These are phyloP conservation scores for Liasis olivaceus DNA, from an alignment of 2,797 vertebrate genomes.

Conservation along the genomic window DNA sequence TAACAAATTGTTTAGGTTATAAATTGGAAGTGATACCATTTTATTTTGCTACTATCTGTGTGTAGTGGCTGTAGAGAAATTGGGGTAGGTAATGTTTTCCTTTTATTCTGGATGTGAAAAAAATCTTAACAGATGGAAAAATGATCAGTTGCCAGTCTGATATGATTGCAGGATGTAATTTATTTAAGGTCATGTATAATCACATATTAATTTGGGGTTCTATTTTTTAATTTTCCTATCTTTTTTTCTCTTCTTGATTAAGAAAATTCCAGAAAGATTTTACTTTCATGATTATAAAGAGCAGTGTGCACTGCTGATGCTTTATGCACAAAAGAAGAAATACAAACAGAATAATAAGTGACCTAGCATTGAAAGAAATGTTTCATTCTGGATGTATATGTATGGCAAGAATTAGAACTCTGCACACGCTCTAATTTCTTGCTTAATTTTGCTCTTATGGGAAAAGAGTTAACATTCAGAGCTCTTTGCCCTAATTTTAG, in stretches of 20 bases:
- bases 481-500: not conserved
- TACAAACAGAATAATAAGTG: not conserved
- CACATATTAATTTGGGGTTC: not conserved
- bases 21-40: not conserved
- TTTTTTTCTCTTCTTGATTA: not conserved
- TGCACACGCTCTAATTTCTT: not conserved
- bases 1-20: not conserved
- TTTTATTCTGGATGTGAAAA: not conserved
- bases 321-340: not conserved
- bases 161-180: not conserved
- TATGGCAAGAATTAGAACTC: slow-evolving; percentile 11
- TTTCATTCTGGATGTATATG: not conserved
- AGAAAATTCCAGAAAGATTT: not conserved
- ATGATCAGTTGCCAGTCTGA: not conserved
- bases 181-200: not conserved
- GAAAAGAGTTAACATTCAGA: not conserved
- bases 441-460: not conserved
- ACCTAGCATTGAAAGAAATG: not conserved
- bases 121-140: not conserved
- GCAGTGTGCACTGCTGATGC: not conserved
- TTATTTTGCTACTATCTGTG: not conserved
- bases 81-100: not conserved
- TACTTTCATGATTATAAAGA: not conserved
- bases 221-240: not conserved
- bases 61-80: not conserved